These are phyloP conservation scores for Python bivittatus DNA, from an alignment of 2,113 vertebrate species.

Conservation along the genomic window DNA sequence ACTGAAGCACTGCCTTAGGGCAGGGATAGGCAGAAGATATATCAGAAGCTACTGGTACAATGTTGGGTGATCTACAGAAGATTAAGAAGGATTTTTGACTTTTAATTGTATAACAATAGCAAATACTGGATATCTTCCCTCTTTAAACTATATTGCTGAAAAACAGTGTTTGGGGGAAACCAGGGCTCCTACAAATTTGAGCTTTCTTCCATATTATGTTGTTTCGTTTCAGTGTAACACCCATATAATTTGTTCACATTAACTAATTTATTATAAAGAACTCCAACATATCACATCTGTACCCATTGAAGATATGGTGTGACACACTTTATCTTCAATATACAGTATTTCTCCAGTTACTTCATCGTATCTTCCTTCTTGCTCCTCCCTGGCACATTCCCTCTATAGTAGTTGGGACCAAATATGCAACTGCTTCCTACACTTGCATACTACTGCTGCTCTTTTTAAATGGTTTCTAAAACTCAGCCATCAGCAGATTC, in stretches of 20 bases:
- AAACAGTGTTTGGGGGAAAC: background rate
- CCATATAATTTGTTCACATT: background rate
- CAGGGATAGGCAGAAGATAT: background rate
- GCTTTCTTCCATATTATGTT: background rate
- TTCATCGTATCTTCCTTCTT: background rate
- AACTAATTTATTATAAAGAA: background rate
- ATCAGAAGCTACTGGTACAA: background rate
- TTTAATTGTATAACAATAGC: background rate
- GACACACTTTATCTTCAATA: background rate
- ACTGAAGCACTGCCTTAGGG: conserved; percentile 47
- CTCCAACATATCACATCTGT: background rate
- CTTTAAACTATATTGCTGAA: background rate
- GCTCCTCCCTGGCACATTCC: background rate
- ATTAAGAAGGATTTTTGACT: background rate
- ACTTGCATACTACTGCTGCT: background rate
- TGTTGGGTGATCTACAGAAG: background rate
- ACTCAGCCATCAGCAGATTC: background rate
- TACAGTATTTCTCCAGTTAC: too few relatives aligned
- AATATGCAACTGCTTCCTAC: background rate
- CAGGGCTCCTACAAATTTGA: background rate
- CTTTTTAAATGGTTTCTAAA: background rate
- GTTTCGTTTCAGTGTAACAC: background rate
- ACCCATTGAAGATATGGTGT: background rate
- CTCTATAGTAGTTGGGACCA: background rate
- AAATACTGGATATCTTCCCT: background rate